Conservation (phyloP, 2,888 invertebrate species). For the Nebria brevicollis region DNA sequence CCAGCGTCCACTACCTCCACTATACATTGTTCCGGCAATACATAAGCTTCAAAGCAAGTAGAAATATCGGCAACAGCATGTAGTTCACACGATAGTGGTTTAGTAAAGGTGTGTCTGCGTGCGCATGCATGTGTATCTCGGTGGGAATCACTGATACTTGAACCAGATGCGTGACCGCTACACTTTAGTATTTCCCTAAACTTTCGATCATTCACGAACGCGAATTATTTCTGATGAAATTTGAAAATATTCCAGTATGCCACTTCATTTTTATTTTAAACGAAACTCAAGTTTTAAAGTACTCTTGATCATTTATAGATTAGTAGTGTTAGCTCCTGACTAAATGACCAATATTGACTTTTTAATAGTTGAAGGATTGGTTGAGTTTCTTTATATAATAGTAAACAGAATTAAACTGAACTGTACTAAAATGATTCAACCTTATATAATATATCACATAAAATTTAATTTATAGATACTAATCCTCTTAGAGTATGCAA, state of each 20-base stretch:
- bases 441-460: no score
- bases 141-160: not conserved
- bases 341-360: no score
- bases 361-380: no score
- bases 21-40: not conserved
- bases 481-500: no score
- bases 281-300: no score
- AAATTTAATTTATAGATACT: no score
- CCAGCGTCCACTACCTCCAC: not conserved
- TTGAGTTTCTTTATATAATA: no score
- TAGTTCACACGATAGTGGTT: not conserved
- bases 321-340: no score
- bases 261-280: not conserved
- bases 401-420: no score
- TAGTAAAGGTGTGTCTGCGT: not conserved
- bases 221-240: constrained; percentile 24
- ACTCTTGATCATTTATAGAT: no score
- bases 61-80: not conserved
- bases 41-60: not conserved
- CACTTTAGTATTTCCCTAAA: constrained; percentile 24
- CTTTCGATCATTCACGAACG: constrained; percentile 26
- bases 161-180: constrained; percentile 18
- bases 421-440: no score
- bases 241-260: not conserved
- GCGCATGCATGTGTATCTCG: not conserved